A percentile compares a stretch with the other conserved stretches of the same genome.
Evolutionary conservation across 2,113 vertebrate genomes (phyloP).

Genomic region (Siniperca chuatsi): DNA sequence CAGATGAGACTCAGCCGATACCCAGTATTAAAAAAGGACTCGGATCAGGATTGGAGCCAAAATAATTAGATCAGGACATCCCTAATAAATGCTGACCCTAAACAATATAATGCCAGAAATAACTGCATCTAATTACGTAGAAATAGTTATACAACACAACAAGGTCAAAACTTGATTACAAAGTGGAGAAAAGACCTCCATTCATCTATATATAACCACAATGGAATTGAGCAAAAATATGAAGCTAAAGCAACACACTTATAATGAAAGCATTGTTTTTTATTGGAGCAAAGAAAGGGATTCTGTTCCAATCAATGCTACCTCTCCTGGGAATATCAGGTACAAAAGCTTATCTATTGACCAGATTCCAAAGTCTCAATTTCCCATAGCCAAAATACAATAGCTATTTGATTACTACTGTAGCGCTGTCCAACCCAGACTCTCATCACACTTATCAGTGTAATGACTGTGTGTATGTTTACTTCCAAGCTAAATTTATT

Average conservation of each 20-base stretch:
- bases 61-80: neutral
- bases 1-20: neutral
- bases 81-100: neutral
- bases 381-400: slow-evolving; percentile 42
- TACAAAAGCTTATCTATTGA: slow-evolving; percentile 55
- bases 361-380: slow-evolving; percentile 51
- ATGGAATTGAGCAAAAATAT: slow-evolving; percentile 3
- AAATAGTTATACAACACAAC: neutral
- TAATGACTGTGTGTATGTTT: slow-evolving; percentile 22
- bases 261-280: slow-evolving; percentile 43
- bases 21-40: neutral
- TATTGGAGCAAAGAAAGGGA: slow-evolving; percentile 46
- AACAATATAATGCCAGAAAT: neutral
- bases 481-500: slow-evolving; percentile 5
- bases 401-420: slow-evolving; percentile 26
- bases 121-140: neutral
- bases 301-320: slow-evolving; percentile 54
- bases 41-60: neutral
- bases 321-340: slow-evolving; percentile 42
- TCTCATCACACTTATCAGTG: slow-evolving; percentile 19
- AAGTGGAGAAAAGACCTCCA: neutral
- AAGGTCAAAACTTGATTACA: neutral
- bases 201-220: slow-evolving; percentile 21
- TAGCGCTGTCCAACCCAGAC: slow-evolving; percentile 15
- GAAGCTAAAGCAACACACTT: slow-evolving; percentile 28